Conservation (phyloP, 2,888 invertebrate species). For the Netelia virgata region DNA sequence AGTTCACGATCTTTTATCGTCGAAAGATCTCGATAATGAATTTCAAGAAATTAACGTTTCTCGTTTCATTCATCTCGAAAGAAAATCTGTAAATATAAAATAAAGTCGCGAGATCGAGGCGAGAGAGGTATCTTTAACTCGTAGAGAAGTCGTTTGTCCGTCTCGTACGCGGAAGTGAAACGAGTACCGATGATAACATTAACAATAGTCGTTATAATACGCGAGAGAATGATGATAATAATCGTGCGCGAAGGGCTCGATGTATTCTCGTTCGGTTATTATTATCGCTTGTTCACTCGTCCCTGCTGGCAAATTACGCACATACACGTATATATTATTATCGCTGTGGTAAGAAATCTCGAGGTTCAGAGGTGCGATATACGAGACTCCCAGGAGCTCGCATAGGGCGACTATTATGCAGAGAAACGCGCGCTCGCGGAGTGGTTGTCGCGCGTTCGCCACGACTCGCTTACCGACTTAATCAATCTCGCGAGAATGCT, state of each 20-base stretch:
- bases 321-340: slow-evolving; percentile 26
- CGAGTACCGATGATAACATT: slow-evolving; percentile 41
- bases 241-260: slow-evolving; percentile 38
- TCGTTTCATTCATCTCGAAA: no score
- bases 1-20: no score
- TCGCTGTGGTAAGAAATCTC: slow-evolving; percentile 31
- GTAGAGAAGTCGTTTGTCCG: neutral
- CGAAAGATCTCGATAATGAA: no score
- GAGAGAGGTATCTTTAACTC: slow-evolving; percentile 12
- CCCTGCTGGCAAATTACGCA: neutral
- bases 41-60: no score
- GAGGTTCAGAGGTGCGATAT: slow-evolving; percentile 33
- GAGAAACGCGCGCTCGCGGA: slow-evolving; percentile 50
- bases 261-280: slow-evolving; percentile 46
- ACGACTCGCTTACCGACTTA: slow-evolving; percentile 70
- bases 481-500: slow-evolving; percentile 77
- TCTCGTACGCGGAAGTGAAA: slow-evolving; percentile 15
- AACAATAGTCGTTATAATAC: slow-evolving; percentile 36
- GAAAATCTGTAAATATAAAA: no score
- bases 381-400: slow-evolving; percentile 55
- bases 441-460: slow-evolving; percentile 60
- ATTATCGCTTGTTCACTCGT: slow-evolving; percentile 40
- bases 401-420: slow-evolving; percentile 62
- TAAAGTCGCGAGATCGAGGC: neutral
- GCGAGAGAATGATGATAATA: slow-evolving; percentile 15